Conservation (phyloP, 35 echinoderm and acorn worm species). For the Lytechinus pictus region DNA sequence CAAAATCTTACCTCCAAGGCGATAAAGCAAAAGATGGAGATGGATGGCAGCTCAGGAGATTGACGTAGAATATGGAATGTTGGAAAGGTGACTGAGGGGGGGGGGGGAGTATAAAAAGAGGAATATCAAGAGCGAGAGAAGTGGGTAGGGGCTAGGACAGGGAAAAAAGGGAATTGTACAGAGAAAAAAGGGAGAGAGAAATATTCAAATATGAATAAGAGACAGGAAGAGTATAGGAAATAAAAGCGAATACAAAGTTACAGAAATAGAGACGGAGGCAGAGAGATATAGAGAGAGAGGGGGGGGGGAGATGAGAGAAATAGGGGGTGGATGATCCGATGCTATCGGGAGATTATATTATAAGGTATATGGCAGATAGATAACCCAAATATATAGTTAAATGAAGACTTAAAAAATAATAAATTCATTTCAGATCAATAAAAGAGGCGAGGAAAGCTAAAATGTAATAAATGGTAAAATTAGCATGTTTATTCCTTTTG, state of each 20-base stretch:
- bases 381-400: not conserved
- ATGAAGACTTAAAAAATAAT: not conserved
- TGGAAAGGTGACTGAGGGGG: not conserved
- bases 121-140: not conserved
- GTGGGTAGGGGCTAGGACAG: not conserved
- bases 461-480: too few species aligned
- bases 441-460: too few species aligned
- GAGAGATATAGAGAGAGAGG: not conserved
- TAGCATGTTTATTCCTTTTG: too few species aligned
- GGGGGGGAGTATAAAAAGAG: not conserved
- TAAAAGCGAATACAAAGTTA: too few species aligned
- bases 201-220: not conserved
- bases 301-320: not conserved
- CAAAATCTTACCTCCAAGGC: slow-evolving; percentile 15
- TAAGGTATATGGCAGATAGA: too few species aligned
- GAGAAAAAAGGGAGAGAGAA: not conserved
- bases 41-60: not conserved
- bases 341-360: too few species aligned
- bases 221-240: not conserved
- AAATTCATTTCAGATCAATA: too few species aligned
- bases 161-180: not conserved
- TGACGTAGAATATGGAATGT: not conserved
- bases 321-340: not conserved
- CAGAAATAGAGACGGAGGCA: not conserved
- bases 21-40: not conserved